These are phyloP conservation scores for Sisyra nigra DNA, from an alignment of 2,888 invertebrate genomes.

Conservation along the genomic window DNA sequence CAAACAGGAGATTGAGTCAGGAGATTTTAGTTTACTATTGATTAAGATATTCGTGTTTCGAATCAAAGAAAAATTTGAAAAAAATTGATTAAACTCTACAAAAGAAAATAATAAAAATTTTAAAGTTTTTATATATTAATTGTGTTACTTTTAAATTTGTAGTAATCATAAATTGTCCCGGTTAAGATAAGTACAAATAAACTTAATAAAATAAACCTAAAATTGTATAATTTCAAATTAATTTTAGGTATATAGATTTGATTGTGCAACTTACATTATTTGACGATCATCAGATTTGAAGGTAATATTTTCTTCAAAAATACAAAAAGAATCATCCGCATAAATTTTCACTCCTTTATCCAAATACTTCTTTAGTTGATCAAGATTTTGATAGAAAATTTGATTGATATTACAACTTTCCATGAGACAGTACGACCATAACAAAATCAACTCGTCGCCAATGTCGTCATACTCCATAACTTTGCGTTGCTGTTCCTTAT, in stretches of 20 bases:
- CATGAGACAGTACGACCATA: neutral
- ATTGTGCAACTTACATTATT: neutral
- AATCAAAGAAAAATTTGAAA: neutral
- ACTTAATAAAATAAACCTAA: neutral
- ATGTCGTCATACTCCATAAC: neutral
- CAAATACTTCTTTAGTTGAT: neutral
- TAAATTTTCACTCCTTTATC: neutral
- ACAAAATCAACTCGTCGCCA: neutral
- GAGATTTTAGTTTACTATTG: neutral
- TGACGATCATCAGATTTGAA: neutral
- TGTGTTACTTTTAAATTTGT: neutral
- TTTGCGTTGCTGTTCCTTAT: neutral
- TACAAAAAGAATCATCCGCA: neutral
- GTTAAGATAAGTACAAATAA: neutral
- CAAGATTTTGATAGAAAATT: neutral
- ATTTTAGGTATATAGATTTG: neutral
- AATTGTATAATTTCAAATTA: neutral
- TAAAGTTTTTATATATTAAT: neutral
- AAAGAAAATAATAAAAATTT: neutral
- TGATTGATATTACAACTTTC: conserved; percentile 3
- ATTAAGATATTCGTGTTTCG: neutral
- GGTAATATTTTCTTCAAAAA: neutral
- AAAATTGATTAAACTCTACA: neutral
- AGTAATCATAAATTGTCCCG: neutral
- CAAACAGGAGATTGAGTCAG: neutral